Evolutionary conservation across 2,888 invertebrate species (phyloP).

Genomic region (Netelia melanura): DNA sequence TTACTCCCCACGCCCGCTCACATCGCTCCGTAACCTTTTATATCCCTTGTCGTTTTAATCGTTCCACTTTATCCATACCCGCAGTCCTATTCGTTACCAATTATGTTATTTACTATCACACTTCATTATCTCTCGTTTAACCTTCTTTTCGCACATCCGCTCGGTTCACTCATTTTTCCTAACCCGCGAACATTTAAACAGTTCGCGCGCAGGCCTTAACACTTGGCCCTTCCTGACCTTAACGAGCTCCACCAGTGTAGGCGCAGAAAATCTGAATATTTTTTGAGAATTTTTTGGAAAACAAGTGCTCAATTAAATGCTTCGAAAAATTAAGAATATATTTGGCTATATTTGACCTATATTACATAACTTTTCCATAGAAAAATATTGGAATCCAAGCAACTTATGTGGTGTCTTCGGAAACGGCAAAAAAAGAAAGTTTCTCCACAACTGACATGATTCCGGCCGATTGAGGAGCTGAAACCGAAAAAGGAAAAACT

Average conservation of each 20-base stretch:
- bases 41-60: no score
- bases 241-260: conserved; percentile 26
- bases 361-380: conserved; percentile 36
- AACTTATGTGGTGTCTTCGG: not conserved
- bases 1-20: no score
- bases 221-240: no score
- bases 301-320: conserved; percentile 24
- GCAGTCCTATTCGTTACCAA: no score
- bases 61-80: no score
- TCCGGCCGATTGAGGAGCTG: conserved; percentile 29
- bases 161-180: no score
- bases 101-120: no score
- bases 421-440: conserved; percentile 5
- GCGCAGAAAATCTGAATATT: not conserved
- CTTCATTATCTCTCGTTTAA: no score
- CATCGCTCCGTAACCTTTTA: no score
- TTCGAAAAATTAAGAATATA: conserved; percentile 25
- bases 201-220: no score
- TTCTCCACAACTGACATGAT: conserved; percentile 34
- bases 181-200: no score
- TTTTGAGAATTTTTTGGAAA: not conserved
- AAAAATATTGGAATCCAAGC: conserved; percentile 11
- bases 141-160: no score
- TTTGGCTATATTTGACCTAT: conserved; percentile 33
- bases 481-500: conserved; percentile 36